These are phyloP conservation scores for Geotrupes spiniger DNA, from an alignment of 2,888 invertebrate species.

Conservation along the genomic window DNA sequence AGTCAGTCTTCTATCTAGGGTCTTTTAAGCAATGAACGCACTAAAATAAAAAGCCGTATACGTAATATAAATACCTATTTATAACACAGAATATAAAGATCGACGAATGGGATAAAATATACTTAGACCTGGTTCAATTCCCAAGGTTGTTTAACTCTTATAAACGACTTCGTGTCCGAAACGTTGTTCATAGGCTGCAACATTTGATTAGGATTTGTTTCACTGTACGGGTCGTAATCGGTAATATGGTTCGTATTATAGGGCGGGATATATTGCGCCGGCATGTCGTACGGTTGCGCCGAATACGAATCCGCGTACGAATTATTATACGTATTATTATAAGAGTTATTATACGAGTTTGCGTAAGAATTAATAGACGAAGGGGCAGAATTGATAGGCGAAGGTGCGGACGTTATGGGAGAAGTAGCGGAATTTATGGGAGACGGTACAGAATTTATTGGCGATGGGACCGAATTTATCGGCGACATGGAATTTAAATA, in stretches of 20 bases:
- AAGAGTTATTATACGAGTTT: background rate
- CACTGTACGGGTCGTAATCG: conserved; percentile 14
- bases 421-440: background rate
- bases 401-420: background rate
- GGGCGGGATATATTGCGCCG: conserved; percentile 14
- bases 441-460: background rate
- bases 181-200: conserved; percentile 6
- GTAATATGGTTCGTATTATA: conserved; percentile 11
- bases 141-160: conserved; percentile 21
- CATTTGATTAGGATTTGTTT: conserved; percentile 7
- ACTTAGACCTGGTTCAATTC: conserved; percentile 12
- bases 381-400: background rate
- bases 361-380: background rate
- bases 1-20: too few relatives aligned
- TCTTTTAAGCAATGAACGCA: too few relatives aligned
- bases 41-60: too few relatives aligned
- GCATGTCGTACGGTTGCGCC: background rate
- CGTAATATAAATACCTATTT: too few relatives aligned
- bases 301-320: background rate
- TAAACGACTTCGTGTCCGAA: conserved; percentile 4
- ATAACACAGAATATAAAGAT: too few relatives aligned
- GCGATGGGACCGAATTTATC: background rate
- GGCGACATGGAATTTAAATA: too few relatives aligned
- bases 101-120: too few relatives aligned
- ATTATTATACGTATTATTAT: background rate